Base-by-base conservation (phyloP, 2,113 vertebrate genomes). In the Azemiops feae region DNA sequence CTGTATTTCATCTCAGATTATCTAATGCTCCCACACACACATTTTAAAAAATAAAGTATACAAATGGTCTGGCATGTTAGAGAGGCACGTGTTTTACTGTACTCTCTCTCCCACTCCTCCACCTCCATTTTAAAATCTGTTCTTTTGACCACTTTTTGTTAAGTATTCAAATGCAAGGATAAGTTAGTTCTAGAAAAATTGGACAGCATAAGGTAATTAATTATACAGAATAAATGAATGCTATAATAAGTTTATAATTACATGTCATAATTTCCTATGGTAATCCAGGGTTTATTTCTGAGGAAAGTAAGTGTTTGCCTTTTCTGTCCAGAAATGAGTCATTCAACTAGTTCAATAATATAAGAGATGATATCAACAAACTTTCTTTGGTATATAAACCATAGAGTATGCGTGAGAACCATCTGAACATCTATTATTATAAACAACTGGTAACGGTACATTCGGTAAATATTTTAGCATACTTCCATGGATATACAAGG, bases 311-410 rank as follows among this genome's bases (percentile, higher is more conserved):
- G 64, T 69, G n/a, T 64, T 89, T 90, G 57, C 18, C 53, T 52
- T 86, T 69, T 23, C 91, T 85, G 85, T 92, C 53, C 14, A 89
- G 90, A 92, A 94, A 74, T 90, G 54, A 94, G 6, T 91, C 91
- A 92, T 95, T n/a, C 11, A 14, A 18, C 27, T 95, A 87, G 39
- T 88, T 95, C 94, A 94, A 92, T 50, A 92, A n/a, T 91, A 93
- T 85, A 87, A 43, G 54, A 93, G 10, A 60, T 81, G 6, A 0
- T 64, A 89, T 91, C 53, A 86, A 74, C 89, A 94, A 90, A 92
- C 91, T 85, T 88, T 53, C 52, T 91, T 53, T 85, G 81, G 60
- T 93, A 27, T 58, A 50, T 88, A 54, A 57, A 87, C 43, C 89
- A 95, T 64, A 87, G 93, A 92, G 58, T 27, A 50, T 86, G 55